Base-by-base conservation (phyloP, 1,140 invertebrate genomes). In the Phthorimaea operculella region DNA sequence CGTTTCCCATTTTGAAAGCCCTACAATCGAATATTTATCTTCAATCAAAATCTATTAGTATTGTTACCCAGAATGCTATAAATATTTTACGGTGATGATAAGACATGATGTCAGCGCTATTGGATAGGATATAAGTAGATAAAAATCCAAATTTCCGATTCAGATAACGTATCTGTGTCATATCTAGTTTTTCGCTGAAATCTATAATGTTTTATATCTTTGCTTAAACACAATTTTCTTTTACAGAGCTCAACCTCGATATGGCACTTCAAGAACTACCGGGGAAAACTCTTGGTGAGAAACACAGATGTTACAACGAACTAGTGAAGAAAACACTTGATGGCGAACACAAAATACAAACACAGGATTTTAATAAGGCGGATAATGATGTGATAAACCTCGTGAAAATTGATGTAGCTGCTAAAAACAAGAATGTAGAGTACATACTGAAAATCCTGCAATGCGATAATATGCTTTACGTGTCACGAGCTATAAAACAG, bases 211-310 rank as follows among this genome's bases (percentile, higher is more conserved):
- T n/a, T n/a, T n/a, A n/a, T n/a, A n/a, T n/a, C n/a, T n/a, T n/a
- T 28, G 6, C 21, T 4, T 28, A 28, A 28, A 28, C 21, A 28
- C 6, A 4, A 28, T 28, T 28, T 28, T 28, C 21, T 28, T 28
- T 28, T 28, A 4, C 21, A 28, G 21, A 28, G 21, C 6, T 28
- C 21, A 28, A 28, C 6, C 21, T 28, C 36, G n/a, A 39, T 10
- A 39, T 39, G 36, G 10, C 36, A n/a, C 36, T n/a, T 9, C 10
- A 39, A 39, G 36, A 39, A 39, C 36, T 76, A 57, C 62, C 70
- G 52, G 69, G 67, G n/a, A 53, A 70, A n/a, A 74, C 66, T 4
- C 65, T 80, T 11, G 74, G 74, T 45, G 47, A 80, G 18, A 76
- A 67, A 58, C 74, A 74, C 58, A 58, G 51, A 53, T 51, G 64